These are phyloP conservation scores for Pandion haliaetus DNA, from an alignment of 2,113 vertebrate species.

Conservation along the genomic window DNA sequence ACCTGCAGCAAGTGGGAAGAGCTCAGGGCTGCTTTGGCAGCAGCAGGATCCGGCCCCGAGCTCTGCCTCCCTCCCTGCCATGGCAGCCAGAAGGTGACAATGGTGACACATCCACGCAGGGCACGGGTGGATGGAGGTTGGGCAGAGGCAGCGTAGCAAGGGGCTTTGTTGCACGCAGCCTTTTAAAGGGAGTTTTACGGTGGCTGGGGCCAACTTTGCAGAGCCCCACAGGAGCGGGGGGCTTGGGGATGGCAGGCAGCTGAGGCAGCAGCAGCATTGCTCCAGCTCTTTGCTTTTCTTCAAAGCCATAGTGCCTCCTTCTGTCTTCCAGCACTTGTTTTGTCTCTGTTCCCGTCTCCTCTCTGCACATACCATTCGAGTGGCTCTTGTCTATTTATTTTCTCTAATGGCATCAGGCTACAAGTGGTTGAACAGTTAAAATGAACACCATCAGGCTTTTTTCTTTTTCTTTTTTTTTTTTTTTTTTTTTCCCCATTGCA, in stretches of 20 bases:
- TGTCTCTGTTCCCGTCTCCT: conserved; percentile 12
- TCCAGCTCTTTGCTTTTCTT: not conserved
- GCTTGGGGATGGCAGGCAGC: not conserved
- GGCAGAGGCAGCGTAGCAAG: not conserved
- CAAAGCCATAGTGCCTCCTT: not conserved
- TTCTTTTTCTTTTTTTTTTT: not conserved
- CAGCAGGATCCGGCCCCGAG: not conserved
- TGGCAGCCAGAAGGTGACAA: accelerated
- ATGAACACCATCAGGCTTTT: not conserved
- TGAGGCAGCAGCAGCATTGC: not conserved
- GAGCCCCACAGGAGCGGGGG: not conserved
- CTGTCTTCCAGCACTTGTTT: not conserved
- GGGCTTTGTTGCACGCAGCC: accelerated
- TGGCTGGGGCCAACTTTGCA: not conserved
- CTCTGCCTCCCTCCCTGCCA: no score
- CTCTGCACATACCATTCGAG: not conserved
- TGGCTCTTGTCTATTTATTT: conserved; percentile 56
- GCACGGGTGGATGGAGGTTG: accelerated
- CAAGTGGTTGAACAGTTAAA: conserved; percentile 57
- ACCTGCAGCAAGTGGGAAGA: not conserved
- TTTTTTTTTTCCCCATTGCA: not conserved
- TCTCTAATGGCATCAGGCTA: conserved; percentile 39
- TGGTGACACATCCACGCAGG: accelerated
- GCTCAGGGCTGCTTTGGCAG: not conserved
- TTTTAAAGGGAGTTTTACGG: accelerated